Evolutionary conservation across 2,113 vertebrate genomes (phyloP).

Genomic region (Zapus hudsonius): DNA sequence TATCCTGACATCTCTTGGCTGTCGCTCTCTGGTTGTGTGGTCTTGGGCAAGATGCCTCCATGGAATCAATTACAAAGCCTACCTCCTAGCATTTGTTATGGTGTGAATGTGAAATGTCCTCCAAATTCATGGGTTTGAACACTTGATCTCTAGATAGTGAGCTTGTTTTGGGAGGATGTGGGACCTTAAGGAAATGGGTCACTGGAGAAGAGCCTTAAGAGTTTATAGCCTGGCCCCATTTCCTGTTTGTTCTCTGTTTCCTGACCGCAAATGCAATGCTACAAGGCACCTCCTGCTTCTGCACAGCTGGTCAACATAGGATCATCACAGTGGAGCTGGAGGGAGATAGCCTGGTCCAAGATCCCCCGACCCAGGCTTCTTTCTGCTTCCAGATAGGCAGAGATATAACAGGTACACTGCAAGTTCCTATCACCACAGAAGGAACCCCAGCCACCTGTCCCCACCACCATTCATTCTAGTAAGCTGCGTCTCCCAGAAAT

Average conservation of each 20-base stretch:
- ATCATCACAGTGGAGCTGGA: too few relatives aligned
- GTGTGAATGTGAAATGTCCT: background rate
- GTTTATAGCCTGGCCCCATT: background rate
- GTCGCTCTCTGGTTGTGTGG: background rate
- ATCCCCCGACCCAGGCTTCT: background rate
- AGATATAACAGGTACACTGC: too few relatives aligned
- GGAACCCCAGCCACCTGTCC: too few relatives aligned
- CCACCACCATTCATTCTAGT: too few relatives aligned
- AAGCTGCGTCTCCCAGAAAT: too few relatives aligned
- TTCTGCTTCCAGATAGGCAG: background rate
- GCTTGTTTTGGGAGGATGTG: too few relatives aligned
- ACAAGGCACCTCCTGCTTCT: background rate
- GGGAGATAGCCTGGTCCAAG: background rate
- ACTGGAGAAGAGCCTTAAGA: background rate
- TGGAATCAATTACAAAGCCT: background rate
- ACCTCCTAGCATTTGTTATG: background rate
- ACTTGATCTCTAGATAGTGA: too few relatives aligned
- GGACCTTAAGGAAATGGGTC: background rate
- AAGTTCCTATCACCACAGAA: background rate
- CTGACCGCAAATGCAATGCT: background rate
- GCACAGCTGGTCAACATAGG: too few relatives aligned
- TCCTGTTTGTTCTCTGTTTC: background rate
- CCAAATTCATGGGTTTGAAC: background rate
- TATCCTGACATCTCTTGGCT: background rate
- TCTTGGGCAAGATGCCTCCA: background rate